Conservation (phyloP, 2,888 invertebrate genomes). For the Tubulanus polymorphus region DNA sequence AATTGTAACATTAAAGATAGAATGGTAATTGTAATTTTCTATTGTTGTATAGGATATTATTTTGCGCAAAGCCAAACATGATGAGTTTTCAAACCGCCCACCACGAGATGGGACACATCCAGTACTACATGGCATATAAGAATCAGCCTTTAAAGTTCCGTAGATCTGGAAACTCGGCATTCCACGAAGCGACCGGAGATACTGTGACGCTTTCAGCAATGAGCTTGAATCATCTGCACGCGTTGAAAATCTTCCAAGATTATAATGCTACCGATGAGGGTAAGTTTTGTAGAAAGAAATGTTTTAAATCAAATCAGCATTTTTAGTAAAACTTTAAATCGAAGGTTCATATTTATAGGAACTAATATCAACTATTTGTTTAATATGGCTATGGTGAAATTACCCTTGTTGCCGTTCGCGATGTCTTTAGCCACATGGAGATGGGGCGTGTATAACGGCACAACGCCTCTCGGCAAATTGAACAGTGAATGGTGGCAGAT, state of each 20-base stretch:
- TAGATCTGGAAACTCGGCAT: conserved; percentile 36
- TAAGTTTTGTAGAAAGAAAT: too few species aligned
- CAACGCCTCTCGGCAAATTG: conserved; percentile 35
- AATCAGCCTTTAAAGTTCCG: conserved; percentile 22
- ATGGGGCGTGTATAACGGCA: conserved; percentile 50
- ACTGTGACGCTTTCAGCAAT: conserved; percentile 45
- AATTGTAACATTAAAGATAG: too few species aligned
- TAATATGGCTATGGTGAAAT: conserved; percentile 52
- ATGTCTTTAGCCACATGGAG: conserved; percentile 56
- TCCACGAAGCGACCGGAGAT: conserved; percentile 53
- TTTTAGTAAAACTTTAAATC: too few species aligned
- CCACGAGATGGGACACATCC: conserved; percentile 51
- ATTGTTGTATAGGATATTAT: conserved; percentile 43
- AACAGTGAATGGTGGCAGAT: conserved; percentile 56
- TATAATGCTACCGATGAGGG: too few species aligned
- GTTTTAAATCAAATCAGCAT: too few species aligned
- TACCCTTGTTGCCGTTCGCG: conserved; percentile 55
- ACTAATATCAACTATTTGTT: conserved; percentile 54
- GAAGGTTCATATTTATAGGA: too few species aligned
- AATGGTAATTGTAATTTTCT: too few species aligned
- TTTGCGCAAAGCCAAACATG: conserved; percentile 41
- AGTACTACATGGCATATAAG: conserved; percentile 50
- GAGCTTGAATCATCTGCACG: conserved; percentile 32
- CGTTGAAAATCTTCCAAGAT: too few species aligned
- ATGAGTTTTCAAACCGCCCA: conserved; percentile 40